A percentile compares a stretch with the other conserved stretches of the same genome.
Evolutionary conservation across 2,888 invertebrate species (phyloP).

Genomic region (Trileptium ribeirensis): DNA sequence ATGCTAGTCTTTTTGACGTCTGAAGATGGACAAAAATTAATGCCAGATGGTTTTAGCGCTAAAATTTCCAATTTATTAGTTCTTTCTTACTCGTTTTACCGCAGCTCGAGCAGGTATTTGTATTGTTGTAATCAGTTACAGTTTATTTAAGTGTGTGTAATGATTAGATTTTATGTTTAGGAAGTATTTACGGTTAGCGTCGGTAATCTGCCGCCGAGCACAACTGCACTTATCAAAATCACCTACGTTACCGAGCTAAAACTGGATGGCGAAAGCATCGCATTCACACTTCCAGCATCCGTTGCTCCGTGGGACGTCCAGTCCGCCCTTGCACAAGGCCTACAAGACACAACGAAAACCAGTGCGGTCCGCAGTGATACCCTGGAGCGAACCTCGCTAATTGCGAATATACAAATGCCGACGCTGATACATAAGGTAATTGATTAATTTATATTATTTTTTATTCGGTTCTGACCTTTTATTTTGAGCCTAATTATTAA

Average conservation of each 20-base stretch:
- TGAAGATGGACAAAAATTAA: too few species aligned
- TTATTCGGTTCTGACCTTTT: too few species aligned
- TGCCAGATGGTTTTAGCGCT: too few species aligned
- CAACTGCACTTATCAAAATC: slow-evolving; percentile 53
- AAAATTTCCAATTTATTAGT: too few species aligned
- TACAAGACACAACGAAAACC: neutral
- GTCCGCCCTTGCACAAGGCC: slow-evolving; percentile 34
- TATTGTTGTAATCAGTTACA: too few species aligned
- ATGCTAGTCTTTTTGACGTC: too few species aligned
- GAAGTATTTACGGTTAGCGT: slow-evolving; percentile 54
- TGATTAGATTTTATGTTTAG: slow-evolving; percentile 42
- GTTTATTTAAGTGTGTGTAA: too few species aligned
- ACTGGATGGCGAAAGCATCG: slow-evolving; percentile 51
- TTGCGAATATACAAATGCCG: slow-evolving; percentile 3
- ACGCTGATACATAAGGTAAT: too few species aligned
- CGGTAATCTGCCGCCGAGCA: slow-evolving; percentile 52
- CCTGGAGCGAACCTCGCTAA: neutral
- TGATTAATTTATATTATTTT: too few species aligned
- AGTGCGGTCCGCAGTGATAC: neutral
- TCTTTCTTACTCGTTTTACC: too few species aligned
- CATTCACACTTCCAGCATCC: slow-evolving; percentile 50
- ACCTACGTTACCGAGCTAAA: slow-evolving; percentile 54
- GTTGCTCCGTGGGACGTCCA: slow-evolving; percentile 52
- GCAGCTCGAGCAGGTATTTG: too few species aligned
- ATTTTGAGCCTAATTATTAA: too few species aligned